Base-by-base conservation (phyloP, 2,888 invertebrate genomes). In the Leptinotarsa rubiginosa region DNA sequence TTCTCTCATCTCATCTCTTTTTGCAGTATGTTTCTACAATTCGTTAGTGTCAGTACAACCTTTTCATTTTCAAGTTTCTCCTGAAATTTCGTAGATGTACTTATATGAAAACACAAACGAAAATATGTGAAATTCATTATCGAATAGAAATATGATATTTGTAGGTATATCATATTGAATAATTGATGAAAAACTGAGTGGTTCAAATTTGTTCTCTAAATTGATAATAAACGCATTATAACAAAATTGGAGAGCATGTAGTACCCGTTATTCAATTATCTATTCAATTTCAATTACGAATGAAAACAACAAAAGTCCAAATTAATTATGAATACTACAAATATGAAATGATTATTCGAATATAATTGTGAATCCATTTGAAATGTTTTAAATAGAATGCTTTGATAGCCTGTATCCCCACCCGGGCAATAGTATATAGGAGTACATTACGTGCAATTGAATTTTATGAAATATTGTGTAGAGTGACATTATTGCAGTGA, bases 251-350 rank as follows among this genome's bases (percentile, higher is more conserved):
- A 41, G n/a, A 10, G 41, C 41, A 62, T 62, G 2, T n/a, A 62
- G 31, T 31, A 31, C 31, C 5, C 3, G 41, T 41, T 31, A 62
- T 62, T 62, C 41, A 25, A 62, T 62, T 67, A 22, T 50, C 25
- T n/a, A 20, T 65, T 65, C 22, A 25, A 67, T 67, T 49, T 25
- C 25, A 52, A 67, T 47, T n/a, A 47, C 25, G 31, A 25, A 3
- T 47, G 50, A 16, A 67, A 20, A 67, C 67, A 47, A 49, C 67
- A 67, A 67, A 50, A 52, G n/a, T 59, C n/a, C 52, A 31, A 52
- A 67, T 22, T 50, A 50, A 25, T 50, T 67, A 25, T 25, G 52
- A 52, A 49, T 25, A 25, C 52, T 52, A 52, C n/a, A 67, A 16
- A 67, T 25, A 25, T 31, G 22, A 41, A 41, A 41, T 67, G 25